A percentile compares a stretch with the other conserved stretches of the same genome.
phyloP scores from a whole-genome alignment of 1,140 invertebrate genomes.

The Telenomus remus region DNA sequence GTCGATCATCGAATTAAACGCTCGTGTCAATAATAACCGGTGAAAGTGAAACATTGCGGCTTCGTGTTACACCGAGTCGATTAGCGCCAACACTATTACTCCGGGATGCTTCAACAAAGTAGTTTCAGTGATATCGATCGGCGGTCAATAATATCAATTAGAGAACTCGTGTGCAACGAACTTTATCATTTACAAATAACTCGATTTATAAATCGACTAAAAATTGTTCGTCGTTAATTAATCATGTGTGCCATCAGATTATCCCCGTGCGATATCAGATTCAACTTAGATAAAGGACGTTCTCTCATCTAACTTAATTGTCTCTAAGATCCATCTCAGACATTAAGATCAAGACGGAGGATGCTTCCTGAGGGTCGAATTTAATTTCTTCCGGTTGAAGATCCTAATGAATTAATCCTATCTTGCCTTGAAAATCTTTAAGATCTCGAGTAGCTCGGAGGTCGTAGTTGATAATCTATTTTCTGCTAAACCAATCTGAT shows the following conservation, averaged over 20 bases:
- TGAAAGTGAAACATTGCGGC: slow-evolving; percentile 45
- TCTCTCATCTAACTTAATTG: slow-evolving; percentile 12
- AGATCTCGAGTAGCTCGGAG: not conserved
- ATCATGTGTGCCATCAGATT: not conserved
- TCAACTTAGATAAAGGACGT: not conserved
- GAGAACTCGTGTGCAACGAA: not conserved
- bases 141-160: not conserved
- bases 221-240: too few species aligned
- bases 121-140: slow-evolving; percentile 1
- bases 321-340: slow-evolving; percentile 5
- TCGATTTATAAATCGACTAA: too few species aligned
- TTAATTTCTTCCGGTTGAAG: slow-evolving; percentile 32
- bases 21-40: slow-evolving; percentile 42
- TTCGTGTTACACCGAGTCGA: slow-evolving; percentile 29
- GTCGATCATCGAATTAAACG: slow-evolving; percentile 31
- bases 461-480: slow-evolving; percentile 30
- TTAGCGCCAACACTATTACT: slow-evolving; percentile 9
- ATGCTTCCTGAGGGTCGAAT: slow-evolving; percentile 24
- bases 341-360: slow-evolving; percentile 17
- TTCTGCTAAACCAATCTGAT: not conserved
- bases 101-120: not conserved
- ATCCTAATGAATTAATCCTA: slow-evolving; percentile 35
- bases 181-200: too few species aligned
- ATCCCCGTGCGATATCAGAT: not conserved
- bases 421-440: slow-evolving; percentile 12